Base-by-base conservation (phyloP, 2,888 invertebrate species). In the Xylocampa areola region DNA sequence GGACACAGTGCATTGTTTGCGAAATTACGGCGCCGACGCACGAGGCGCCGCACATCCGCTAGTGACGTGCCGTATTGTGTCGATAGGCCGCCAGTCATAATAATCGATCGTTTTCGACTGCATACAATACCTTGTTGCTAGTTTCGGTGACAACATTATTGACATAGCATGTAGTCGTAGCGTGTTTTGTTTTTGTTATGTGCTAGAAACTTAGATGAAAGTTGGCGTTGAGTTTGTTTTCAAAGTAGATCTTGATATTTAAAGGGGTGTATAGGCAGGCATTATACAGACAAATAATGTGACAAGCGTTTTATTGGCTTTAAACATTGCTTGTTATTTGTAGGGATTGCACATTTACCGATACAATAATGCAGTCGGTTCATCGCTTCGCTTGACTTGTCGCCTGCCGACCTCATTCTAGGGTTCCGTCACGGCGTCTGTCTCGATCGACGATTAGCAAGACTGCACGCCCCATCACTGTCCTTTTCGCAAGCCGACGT, bases 1-100 rank as follows among this genome's bases (percentile, higher is more conserved):
- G 82, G 87, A 85, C 84, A 77, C 61, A 50, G 62, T 77, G 87
- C 88, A 91, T 92, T 93, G 92, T 93, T 90, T 87, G 89, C 84
- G 83, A 85, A 83, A 82, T 76, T 53, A 61, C 78, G 88, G 88
- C 82, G 86, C 86, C 86, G 87, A 85, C 89, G 90, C 89, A 64
- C 58, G 71, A 49, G 74, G 75, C 75, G 75, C 90, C 79, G 73
- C 80, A 86, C 87, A 89, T 92, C 91, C 93, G 93, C 89, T 92
- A 92, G 91, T 91, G 89, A 78, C 81, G 92, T 65, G 57, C 52
- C 67, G 52, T 77, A 79, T 80, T 78, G 63, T 78, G 77, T 85
- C 88, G 86, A 86, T 84, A 80, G 73, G 73, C 52, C 70, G 61
- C 67, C 50, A 77, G 77, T 72, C 84, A 83, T 82, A 84, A 84